Evolutionary conservation across 2,113 vertebrate species (phyloP).

Genomic region (Maccullochella peelii): DNA sequence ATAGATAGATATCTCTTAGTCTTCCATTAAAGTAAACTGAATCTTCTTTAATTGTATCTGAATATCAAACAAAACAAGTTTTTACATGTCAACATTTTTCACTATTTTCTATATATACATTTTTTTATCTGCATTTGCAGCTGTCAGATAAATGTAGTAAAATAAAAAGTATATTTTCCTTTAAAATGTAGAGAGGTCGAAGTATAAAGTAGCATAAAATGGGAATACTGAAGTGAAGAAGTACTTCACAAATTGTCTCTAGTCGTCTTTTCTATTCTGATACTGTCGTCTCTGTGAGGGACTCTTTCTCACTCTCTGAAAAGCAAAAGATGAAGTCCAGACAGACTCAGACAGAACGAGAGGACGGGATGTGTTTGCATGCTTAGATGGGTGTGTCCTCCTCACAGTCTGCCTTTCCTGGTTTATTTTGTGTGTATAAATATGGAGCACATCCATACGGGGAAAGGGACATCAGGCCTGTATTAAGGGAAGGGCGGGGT

Average conservation of each 20-base stretch:
- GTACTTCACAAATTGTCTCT: neutral
- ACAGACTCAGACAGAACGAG: slow-evolving; percentile 1
- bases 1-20: neutral
- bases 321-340: slow-evolving; percentile 34
- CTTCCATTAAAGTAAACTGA: neutral
- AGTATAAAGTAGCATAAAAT: neutral
- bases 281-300: slow-evolving; percentile 54
- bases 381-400: slow-evolving; percentile 51
- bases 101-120: too few species aligned
- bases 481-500: neutral
- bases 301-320: slow-evolving; percentile 29
- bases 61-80: neutral
- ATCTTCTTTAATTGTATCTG: neutral
- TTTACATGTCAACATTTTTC: neutral
- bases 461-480: slow-evolving; percentile 5
- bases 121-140: neutral
- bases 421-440: slow-evolving; percentile 34
- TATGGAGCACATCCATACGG: slow-evolving; percentile 1
- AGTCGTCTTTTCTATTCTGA: slow-evolving; percentile 60
- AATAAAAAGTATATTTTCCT: neutral
- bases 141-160: neutral
- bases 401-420: slow-evolving; percentile 9
- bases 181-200: neutral
- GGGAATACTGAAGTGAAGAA: neutral
- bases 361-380: slow-evolving; percentile 48